Conservation (phyloP, 64 coral and sea anemone genomes). For the Stylophora pistillata region DNA sequence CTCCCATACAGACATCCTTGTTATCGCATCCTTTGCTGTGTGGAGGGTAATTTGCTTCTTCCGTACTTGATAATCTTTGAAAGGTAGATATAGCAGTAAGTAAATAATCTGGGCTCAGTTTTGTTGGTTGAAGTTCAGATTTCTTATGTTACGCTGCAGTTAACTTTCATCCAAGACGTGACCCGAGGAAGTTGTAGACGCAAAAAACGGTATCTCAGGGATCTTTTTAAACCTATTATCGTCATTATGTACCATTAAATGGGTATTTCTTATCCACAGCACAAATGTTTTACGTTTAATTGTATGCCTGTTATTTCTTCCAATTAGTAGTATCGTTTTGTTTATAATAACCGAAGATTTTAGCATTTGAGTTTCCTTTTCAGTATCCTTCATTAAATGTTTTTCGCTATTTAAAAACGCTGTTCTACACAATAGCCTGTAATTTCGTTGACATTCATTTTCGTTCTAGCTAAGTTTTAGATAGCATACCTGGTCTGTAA, state of each 20-base stretch:
- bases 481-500: background rate
- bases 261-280: background rate
- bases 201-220: background rate
- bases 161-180: background rate
- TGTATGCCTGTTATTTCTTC: slow-evolving; percentile 1
- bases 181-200: background rate
- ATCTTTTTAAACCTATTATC: background rate
- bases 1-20: background rate
- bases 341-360: background rate
- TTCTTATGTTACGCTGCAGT: background rate
- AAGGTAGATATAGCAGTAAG: background rate
- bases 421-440: too few species aligned
- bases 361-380: background rate
- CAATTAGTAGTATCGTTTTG: background rate
- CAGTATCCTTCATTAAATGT: background rate
- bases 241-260: background rate
- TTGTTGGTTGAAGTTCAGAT: too few species aligned
- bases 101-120: background rate
- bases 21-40: background rate
- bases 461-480: background rate
- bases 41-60: background rate
- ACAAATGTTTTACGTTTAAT: slow-evolving; percentile 1
- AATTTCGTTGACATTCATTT: too few species aligned
- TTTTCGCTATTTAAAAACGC: background rate
- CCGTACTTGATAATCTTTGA: slow-evolving; percentile 8